Conservation (phyloP, 2,888 invertebrate genomes). For the Flexamia atlantica region DNA sequence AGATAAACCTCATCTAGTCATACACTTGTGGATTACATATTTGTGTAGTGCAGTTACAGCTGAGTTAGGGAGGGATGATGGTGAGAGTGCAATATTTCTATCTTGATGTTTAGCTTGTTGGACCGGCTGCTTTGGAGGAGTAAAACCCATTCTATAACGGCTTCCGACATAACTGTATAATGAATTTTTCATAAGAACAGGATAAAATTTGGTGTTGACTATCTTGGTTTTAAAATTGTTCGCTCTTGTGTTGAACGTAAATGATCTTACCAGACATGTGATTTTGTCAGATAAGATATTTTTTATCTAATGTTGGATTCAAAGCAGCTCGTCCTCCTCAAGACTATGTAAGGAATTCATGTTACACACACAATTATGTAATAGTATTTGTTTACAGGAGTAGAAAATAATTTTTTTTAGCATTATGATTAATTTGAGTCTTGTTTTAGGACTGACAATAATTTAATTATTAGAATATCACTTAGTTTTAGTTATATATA, state of each 20-base stretch:
- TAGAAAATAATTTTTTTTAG: constrained; percentile 19
- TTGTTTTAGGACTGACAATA: constrained; percentile 48
- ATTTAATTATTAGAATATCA: constrained; percentile 45
- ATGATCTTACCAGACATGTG: background rate
- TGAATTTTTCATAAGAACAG: background rate
- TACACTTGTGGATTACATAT: constrained; percentile 31
- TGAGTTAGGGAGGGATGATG: background rate
- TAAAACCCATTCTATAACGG: too few species aligned
- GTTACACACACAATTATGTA: constrained; percentile 17
- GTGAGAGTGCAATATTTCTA: constrained; percentile 48
- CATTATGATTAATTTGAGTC: constrained; percentile 25
- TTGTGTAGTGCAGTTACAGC: constrained; percentile 44
- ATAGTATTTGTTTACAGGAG: constrained; percentile 30
- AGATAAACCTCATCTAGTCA: constrained; percentile 43
- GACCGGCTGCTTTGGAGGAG: constrained; percentile 43
- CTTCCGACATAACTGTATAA: background rate
- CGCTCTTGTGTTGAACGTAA: background rate
- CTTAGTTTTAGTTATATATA: constrained; percentile 24
- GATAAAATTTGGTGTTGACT: background rate
- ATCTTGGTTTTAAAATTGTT: background rate
- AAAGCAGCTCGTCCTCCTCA: constrained; percentile 17
- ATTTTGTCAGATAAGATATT: background rate
- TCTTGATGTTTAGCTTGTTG: constrained; percentile 11
- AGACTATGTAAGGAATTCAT: background rate
- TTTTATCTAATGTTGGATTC: constrained; percentile 32